phyloP scores from a whole-genome alignment of 2,888 invertebrate genomes.

The Trissolcus japonicus region DNA sequence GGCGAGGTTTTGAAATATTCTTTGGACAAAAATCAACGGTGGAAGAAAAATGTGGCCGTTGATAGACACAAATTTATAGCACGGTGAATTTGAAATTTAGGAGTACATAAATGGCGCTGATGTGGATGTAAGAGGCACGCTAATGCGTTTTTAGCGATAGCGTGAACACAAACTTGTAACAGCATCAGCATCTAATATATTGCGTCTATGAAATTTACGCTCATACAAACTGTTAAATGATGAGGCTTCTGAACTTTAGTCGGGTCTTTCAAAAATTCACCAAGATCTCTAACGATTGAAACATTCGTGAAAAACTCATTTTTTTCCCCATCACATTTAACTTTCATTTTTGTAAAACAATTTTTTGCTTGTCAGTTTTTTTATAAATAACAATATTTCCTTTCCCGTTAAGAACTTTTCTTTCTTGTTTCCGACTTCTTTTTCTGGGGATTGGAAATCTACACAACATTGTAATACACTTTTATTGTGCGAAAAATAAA shows the following conservation, averaged over 20 bases:
- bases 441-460: not conserved
- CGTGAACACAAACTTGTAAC: constrained; percentile 29
- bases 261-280: constrained; percentile 25
- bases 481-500: not conserved
- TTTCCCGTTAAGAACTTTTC: not conserved
- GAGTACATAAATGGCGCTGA: constrained; percentile 7
- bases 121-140: constrained; percentile 23
- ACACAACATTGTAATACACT: not conserved
- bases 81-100: not conserved
- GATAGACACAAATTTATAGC: too few species aligned
- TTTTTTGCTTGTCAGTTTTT: too few species aligned
- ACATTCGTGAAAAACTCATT: too few species aligned
- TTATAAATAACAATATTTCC: too few species aligned
- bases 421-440: not conserved
- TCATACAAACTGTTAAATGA: constrained; percentile 2
- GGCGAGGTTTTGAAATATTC: constrained; percentile 1
- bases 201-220: constrained; percentile 14
- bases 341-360: too few species aligned
- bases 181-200: constrained; percentile 33
- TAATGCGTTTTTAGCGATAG: constrained; percentile 37
- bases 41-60: too few species aligned
- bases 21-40: too few species aligned
- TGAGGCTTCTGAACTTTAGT: constrained; percentile 8
- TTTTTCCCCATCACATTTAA: too few species aligned
- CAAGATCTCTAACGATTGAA: constrained; percentile 8